Percentiles rank a stretch among this genome's conserved stretches.
phyloP scores from a whole-genome alignment of 2,113 vertebrate genomes.

The Oenanthe melanoleuca region DNA sequence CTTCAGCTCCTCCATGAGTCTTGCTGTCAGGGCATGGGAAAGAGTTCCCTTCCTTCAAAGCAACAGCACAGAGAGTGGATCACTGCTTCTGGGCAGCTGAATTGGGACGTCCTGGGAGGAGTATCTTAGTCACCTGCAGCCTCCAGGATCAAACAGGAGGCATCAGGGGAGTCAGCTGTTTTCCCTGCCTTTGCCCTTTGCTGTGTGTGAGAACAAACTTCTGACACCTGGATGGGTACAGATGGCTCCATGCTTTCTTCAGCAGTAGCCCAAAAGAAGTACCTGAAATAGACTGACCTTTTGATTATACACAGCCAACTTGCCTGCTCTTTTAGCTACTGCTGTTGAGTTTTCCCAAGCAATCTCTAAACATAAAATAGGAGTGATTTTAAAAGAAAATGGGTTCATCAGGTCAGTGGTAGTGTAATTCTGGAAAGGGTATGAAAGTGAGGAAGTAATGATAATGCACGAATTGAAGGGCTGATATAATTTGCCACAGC shows the following conservation, averaged over 20 bases:
- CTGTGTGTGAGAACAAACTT: background rate
- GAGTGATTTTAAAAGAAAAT: slow-evolving; percentile 44
- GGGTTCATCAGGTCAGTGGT: slow-evolving; percentile 44
- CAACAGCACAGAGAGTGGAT: no score
- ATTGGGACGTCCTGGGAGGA: background rate
- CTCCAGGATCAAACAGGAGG: background rate
- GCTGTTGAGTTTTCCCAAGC: slow-evolving; percentile 3
- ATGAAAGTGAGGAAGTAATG: slow-evolving; percentile 33
- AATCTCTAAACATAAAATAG: slow-evolving; percentile 34
- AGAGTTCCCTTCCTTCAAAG: no score
- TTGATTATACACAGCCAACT: background rate
- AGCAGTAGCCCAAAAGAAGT: background rate
- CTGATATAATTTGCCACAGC: slow-evolving; percentile 20
- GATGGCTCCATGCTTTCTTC: background rate
- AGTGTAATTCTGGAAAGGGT: slow-evolving; percentile 39
- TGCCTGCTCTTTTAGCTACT: background rate
- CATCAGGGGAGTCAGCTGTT: background rate
- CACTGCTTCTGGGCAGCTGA: no score
- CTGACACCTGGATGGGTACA: background rate
- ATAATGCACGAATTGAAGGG: background rate
- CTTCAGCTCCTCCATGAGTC: slow-evolving; percentile 1
- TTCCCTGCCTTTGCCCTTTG: background rate
- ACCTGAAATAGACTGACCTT: slow-evolving; percentile 17
- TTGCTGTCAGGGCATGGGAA: background rate
- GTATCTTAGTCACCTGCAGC: background rate